Base-by-base conservation (phyloP, 1,140 invertebrate species). In the Plodia interpunctella region DNA sequence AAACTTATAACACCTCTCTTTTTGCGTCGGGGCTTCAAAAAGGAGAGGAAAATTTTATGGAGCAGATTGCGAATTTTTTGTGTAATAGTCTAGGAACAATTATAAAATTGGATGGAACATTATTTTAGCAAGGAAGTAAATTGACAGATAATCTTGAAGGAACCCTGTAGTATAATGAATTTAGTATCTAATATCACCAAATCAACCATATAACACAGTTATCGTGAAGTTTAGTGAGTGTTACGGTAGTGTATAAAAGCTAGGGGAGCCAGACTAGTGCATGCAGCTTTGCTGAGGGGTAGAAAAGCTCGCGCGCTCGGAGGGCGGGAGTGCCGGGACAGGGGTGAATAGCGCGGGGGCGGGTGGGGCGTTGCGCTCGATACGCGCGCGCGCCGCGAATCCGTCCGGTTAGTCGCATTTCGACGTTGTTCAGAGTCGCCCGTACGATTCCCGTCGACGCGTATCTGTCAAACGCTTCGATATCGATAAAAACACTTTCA, bases 371-470 rank as follows among this genome's bases (percentile, higher is more conserved):
- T 53, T 53, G 38, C 83, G 83, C 66, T 85, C 82, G 72, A 86
- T 83, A 85, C 85, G 83, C 82, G 83, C 85, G 85, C 80, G 83
- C 85, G 80, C 82, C 71, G 71, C 64, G 65, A 53, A 51, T 52
- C 44, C 55, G 65, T 59, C 69, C 77, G 66, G 62, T 68, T 76
- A 87, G 82, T 88, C 82, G 83, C 77, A 72, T 80, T 81, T 75
- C 66, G 74, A 80, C 74, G 72, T 70, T 68, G 70, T 76, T 71
- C 75, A 60, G 75, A 72, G 62, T 65, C 71, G 72, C 60, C 52
- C 61, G 68, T 74, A 49, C 58, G 65, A 66, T 74, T 64, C 62
- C 64, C 59, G 54, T 56, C 66, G 71, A 62, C 65, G 68, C 66
- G 68, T 65, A 76, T 59, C 68, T 73, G 70, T 75, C 75, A 73